Base-by-base conservation (phyloP, 2,113 vertebrate genomes). In the Tylochromis polylepis region DNA sequence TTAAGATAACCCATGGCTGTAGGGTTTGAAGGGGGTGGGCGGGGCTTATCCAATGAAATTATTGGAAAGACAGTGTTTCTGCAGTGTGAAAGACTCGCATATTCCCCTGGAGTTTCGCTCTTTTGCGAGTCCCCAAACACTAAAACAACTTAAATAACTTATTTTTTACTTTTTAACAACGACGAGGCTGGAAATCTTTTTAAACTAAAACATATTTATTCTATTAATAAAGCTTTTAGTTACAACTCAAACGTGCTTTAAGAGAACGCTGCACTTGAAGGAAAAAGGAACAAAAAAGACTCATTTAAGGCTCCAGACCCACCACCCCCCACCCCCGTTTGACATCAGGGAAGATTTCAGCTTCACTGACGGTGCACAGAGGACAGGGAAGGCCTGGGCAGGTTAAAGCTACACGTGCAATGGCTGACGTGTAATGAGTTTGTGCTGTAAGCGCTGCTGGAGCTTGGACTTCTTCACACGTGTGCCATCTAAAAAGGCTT, bases 31-130 rank as follows among this genome's bases (percentile, higher is more conserved):
- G 31, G 43, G 43, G 11, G 43, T 14, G 43, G 70, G 70, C 10
- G 43, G 70, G 6, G 70, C 70, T 75, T 75, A 75, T 49, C 9
- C 41, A 49, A 49, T 75, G 24, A 75, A 72, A 43, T 24, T 43
- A 43, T 4, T 24, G n/a, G 38, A 16, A 43, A 70, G 24, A 1
- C 22, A 0, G 1, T 14, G 20, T 38, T 0, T 65, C 60, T 38
- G 2, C 2, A 14, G 34, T 27, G 41, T 2, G 2, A 72, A 4
- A 70, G 12, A 43, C n/a, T 15, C 2, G 0, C 18, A n/a, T 8
- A 24, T 24, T 16, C 11, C n/a, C 8, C 38, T 41, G 7, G 22
- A 70, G 0, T 15, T 16, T 70, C 0, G 15, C 15, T 49, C 67
- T 18, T 49, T 0, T 29, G 41, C 0, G 27, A 49, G 5, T 20